A percentile compares a stretch with the other conserved stretches of the same genome.
Evolutionary conservation across 2,113 vertebrate genomes (phyloP).

Genomic region (Myiozetetes cayanensis): DNA sequence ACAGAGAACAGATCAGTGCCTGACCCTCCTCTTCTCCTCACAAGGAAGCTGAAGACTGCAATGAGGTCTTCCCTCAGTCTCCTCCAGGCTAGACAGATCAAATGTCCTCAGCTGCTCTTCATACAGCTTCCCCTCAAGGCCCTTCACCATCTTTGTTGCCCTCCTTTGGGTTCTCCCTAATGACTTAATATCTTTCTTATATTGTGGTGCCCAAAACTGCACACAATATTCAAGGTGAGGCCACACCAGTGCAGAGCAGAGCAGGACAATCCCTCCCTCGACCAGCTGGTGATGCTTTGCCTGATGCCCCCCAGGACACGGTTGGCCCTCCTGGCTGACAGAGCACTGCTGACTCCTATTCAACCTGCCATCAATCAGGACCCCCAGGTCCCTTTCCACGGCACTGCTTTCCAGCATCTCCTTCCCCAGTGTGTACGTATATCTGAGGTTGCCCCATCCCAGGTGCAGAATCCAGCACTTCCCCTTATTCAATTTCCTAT

Average conservation of each 20-base stretch:
- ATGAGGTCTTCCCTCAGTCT: background rate
- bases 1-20: background rate
- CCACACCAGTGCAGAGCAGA: background rate
- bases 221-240: background rate
- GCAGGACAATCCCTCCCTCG: background rate
- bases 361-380: background rate
- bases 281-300: background rate
- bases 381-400: background rate
- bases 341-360: background rate
- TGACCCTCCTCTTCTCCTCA: background rate
- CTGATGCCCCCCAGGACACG: background rate
- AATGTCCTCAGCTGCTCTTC: background rate
- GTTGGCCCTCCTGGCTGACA: background rate
- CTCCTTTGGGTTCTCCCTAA: background rate
- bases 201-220: background rate
- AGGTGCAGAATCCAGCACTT: background rate
- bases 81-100: background rate
- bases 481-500: background rate
- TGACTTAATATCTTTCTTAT: background rate
- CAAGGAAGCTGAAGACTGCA: background rate
- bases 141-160: background rate
- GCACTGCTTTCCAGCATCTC: background rate
- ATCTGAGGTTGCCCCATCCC: background rate
- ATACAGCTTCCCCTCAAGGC: background rate
- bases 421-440: background rate